Conservation (phyloP, 1,140 invertebrate species). For the Drosophila pseudoobscura region DNA sequence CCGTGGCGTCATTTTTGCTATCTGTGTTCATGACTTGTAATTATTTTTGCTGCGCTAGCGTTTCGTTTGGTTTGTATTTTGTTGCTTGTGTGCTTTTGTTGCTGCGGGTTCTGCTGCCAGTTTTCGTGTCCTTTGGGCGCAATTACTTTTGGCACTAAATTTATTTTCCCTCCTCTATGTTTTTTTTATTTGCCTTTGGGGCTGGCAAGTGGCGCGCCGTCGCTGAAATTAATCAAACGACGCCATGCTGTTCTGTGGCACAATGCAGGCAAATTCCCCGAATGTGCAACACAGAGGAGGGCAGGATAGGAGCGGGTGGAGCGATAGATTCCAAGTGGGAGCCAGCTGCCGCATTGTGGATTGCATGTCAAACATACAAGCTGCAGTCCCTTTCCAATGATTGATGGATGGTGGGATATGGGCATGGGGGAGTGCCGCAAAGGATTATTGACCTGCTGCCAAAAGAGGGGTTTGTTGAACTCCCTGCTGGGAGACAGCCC, state of each 20-base stretch:
- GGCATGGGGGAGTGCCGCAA: not conserved
- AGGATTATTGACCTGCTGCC: constrained; percentile 34
- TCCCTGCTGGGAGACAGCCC: too few species aligned
- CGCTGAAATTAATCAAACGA: constrained; percentile 71
- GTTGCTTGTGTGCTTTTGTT: constrained; percentile 28
- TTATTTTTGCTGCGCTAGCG: constrained; percentile 55
- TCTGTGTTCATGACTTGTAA: constrained; percentile 77
- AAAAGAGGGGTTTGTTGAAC: too few species aligned
- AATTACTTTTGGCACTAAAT: constrained; percentile 76
- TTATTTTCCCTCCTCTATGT: constrained; percentile 28
- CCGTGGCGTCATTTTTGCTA: constrained; percentile 59
- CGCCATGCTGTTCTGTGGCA: constrained; percentile 20
- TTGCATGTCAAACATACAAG: constrained; percentile 43
- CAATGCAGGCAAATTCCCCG: constrained; percentile 31
- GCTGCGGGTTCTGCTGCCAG: constrained; percentile 20
- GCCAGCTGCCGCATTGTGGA: constrained; percentile 36
- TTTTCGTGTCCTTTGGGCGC: constrained; percentile 60
- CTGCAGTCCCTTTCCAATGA: constrained; percentile 45
- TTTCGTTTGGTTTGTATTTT: constrained; percentile 17
- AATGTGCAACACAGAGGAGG: constrained; percentile 19
- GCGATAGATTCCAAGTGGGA: constrained; percentile 22
- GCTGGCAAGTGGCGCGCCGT: constrained; percentile 11
- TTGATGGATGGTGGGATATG: constrained; percentile 32
- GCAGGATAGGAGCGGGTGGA: constrained; percentile 8
- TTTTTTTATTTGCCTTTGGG: constrained; percentile 36